Evolutionary conservation across 2,888 invertebrate genomes (phyloP).

Genomic region (Coenonympha arcania): DNA sequence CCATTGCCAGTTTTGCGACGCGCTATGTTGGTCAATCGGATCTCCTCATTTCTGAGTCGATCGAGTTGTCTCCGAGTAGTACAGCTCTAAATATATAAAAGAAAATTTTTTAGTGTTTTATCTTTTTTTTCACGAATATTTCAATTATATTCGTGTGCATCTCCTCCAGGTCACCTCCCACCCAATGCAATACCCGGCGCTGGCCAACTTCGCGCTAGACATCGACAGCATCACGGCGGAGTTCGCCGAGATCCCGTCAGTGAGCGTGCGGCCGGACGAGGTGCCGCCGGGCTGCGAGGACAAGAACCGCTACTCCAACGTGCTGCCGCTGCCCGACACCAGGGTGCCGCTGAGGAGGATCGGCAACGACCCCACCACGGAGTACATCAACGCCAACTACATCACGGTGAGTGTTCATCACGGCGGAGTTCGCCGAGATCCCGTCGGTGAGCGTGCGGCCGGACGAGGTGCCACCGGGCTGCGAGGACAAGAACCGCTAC

Average conservation of each 20-base stretch:
- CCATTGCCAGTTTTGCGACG: too few species aligned
- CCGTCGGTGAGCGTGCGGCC: conserved; percentile 84
- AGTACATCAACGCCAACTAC: conserved; percentile 96
- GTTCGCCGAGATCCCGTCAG: conserved; percentile 86
- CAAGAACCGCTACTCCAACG: conserved; percentile 93
- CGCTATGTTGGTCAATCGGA: too few species aligned
- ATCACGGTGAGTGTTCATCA: conserved; percentile 87
- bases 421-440: conserved; percentile 81
- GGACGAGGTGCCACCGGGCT: conserved; percentile 88
- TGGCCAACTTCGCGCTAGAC: conserved; percentile 82
- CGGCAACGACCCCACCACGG: conserved; percentile 83
- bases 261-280: conserved; percentile 84
- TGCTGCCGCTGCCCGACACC: conserved; percentile 94
- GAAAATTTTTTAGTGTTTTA: too few species aligned
- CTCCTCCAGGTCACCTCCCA: conserved; percentile 76
- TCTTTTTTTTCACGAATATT: too few species aligned
- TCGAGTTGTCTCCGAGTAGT: too few species aligned
- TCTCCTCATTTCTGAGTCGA: too few species aligned
- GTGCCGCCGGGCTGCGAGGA: conserved; percentile 90
- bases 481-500: conserved; percentile 91
- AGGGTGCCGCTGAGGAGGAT: conserved; percentile 83
- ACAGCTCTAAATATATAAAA: too few species aligned
- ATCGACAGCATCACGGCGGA: conserved; percentile 83
- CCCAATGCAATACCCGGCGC: conserved; percentile 83
- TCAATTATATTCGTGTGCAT: neutral